A percentile compares a stretch with the other conserved stretches of the same genome.
Conservation (phyloP, 2,113 vertebrate species). For the Antennarius striatus region DNA sequence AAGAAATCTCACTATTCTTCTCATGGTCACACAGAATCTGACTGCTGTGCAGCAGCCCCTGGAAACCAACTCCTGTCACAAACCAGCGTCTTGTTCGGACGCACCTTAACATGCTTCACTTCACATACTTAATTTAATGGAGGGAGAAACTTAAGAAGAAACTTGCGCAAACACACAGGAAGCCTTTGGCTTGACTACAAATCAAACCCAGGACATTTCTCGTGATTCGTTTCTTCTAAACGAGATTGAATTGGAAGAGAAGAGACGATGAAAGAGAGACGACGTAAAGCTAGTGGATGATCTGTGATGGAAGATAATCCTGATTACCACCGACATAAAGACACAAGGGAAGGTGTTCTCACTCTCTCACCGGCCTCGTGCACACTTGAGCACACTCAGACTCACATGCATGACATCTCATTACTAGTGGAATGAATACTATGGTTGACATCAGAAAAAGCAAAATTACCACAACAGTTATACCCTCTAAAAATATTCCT, state of each 20-base stretch:
- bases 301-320: slow-evolving; percentile 66
- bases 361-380: not conserved
- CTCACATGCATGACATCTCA: not conserved
- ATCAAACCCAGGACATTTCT: too few species aligned
- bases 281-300: slow-evolving; percentile 51
- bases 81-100: not conserved
- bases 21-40: too few species aligned
- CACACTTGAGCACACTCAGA: not conserved
- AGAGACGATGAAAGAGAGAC: slow-evolving; percentile 4
- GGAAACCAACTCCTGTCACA: too few species aligned
- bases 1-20: too few species aligned
- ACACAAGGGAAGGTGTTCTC: slow-evolving; percentile 16
- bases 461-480: too few species aligned
- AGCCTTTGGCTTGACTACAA: too few species aligned
- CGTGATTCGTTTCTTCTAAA: not conserved
- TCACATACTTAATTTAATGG: not conserved
- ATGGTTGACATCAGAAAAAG: too few species aligned
- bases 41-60: too few species aligned
- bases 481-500: too few species aligned
- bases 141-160: too few species aligned
- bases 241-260: not conserved
- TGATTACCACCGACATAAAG: slow-evolving; percentile 61
- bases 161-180: too few species aligned
- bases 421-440: not conserved
- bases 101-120: not conserved